Evolutionary conservation across 1,140 invertebrate species (phyloP), one percentile per base, ranked within the genome.

Genomic region (Mycetomoellerius zeteki): DNA sequence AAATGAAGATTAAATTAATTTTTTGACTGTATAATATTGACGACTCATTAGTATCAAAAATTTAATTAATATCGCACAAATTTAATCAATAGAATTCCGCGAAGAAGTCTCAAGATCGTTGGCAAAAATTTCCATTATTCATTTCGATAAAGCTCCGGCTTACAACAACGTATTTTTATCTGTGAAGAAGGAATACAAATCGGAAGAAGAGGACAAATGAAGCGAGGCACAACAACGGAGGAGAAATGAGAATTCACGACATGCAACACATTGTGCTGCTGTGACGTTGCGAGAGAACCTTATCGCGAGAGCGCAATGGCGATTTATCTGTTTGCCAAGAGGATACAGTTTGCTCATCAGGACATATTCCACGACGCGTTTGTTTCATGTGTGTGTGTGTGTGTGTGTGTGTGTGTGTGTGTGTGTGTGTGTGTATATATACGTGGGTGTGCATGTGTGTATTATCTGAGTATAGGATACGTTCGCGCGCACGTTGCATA

Each of bases 241-340:
- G 33, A 43, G 30, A 43, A 43, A 72, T 56, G 21, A 72, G 50
- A 56, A 71, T 71, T 71, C 21, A 27, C 50, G 21, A 30, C 33
- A 47, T 30, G 54, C 69, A 37, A 47, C 60, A 8, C 37, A 69
- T 24, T 27, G n/a, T 65, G 52, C 3, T 14, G 52, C 37, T 16
- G 43, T 19, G 4, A 27, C 75, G 33, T 10, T 52, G 27, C 76
- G 67, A 58, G 50, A 56, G 16, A 14, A 27, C 37, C 52, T 72
- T 84, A 60, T 71, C 69, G 54, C 33, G 50, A 56, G 67, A 72
- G 47, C 67, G 54, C 54, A 56, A 73, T 60, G 37, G 69, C 80
- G 54, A 84, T 84, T 84, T 84, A 84, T 84, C 43, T 73, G 80
- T 60, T 84, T 60, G 54, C 69, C 80, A 60, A 75, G 69, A 50